A percentile compares a stretch with the other conserved stretches of the same genome.
phyloP scores from a whole-genome alignment of 1,140 invertebrate species.

The Himalopsyche phryganea region DNA sequence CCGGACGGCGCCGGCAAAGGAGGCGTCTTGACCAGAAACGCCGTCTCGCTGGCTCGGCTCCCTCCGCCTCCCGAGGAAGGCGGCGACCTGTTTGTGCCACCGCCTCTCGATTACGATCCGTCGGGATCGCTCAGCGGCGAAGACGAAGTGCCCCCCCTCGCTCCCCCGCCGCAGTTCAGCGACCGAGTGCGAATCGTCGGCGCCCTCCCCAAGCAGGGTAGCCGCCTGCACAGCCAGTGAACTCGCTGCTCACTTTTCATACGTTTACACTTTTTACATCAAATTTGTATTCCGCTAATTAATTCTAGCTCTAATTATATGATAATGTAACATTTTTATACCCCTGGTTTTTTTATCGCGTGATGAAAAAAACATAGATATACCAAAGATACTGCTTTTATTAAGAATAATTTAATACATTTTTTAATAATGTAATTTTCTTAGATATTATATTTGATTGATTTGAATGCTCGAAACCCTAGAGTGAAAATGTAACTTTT shows the following conservation, averaged over 20 bases:
- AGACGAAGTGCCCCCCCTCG: slow-evolving; percentile 53
- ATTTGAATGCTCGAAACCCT: no score
- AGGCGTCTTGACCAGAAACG: slow-evolving; percentile 60
- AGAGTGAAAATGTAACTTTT: no score
- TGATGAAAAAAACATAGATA: not conserved
- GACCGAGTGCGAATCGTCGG: slow-evolving; percentile 75
- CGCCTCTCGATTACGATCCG: slow-evolving; percentile 38
- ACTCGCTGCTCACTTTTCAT: not conserved
- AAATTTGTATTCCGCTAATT: no score
- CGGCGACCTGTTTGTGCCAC: slow-evolving; percentile 55
- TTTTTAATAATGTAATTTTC: not conserved
- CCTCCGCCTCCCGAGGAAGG: slow-evolving; percentile 79
- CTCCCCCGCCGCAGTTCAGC: slow-evolving; percentile 69
- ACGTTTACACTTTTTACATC: not conserved
- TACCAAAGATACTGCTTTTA: slow-evolving; percentile 27
- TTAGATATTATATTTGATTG: no score
- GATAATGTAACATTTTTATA: slow-evolving; percentile 7
- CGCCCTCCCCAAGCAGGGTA: slow-evolving; percentile 65
- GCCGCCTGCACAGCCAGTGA: slow-evolving; percentile 39
- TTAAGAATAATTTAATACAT: slow-evolving; percentile 13
- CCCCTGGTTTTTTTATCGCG: no score
- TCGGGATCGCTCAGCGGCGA: slow-evolving; percentile 41
- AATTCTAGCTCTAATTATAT: not conserved
- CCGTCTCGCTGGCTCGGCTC: slow-evolving; percentile 73
- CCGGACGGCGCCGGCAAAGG: slow-evolving; percentile 38